Conservation (phyloP, 2,888 invertebrate species). For the Eupeodes luniger region DNA sequence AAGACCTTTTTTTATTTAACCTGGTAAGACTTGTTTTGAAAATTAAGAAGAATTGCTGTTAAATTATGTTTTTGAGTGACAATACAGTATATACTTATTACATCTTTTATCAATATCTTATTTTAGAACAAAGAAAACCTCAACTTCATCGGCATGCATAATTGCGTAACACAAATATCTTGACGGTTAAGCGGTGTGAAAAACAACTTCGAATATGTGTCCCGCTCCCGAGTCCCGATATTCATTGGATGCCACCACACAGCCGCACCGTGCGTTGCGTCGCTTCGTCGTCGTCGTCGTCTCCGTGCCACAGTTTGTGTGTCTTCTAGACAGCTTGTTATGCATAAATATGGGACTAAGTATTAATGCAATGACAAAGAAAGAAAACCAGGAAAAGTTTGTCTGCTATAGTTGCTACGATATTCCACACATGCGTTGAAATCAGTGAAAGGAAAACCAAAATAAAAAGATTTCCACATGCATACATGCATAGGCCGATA, state of each 20-base stretch:
- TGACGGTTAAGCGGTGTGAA: conserved; percentile 46
- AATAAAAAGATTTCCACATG: conserved; percentile 40
- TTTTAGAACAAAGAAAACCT: conserved; percentile 31
- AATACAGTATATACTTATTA: neutral
- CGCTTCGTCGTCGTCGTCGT: too few species aligned
- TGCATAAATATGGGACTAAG: neutral
- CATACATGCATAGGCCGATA: neutral
- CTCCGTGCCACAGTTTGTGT: neutral
- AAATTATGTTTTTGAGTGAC: too few species aligned
- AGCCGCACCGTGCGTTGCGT: too few species aligned
- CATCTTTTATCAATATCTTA: neutral
- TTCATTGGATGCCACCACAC: neutral
- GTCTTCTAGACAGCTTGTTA: neutral
- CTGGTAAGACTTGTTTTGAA: too few species aligned
- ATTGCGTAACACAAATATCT: conserved; percentile 59
- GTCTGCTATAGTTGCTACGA: conserved; percentile 41
- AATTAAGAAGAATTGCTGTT: too few species aligned
- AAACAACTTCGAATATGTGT: conserved; percentile 15
- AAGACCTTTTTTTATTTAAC: too few species aligned
- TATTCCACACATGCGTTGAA: conserved; percentile 60
- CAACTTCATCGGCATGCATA: conserved; percentile 57
- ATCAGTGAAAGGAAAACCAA: conserved; percentile 66
- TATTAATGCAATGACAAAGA: conserved; percentile 47
- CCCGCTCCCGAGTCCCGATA: conserved; percentile 4
- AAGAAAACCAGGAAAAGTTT: conserved; percentile 66